These are phyloP conservation scores for Panulirus ornatus DNA, from an alignment of 1,140 invertebrate genomes.

Conservation along the genomic window DNA sequence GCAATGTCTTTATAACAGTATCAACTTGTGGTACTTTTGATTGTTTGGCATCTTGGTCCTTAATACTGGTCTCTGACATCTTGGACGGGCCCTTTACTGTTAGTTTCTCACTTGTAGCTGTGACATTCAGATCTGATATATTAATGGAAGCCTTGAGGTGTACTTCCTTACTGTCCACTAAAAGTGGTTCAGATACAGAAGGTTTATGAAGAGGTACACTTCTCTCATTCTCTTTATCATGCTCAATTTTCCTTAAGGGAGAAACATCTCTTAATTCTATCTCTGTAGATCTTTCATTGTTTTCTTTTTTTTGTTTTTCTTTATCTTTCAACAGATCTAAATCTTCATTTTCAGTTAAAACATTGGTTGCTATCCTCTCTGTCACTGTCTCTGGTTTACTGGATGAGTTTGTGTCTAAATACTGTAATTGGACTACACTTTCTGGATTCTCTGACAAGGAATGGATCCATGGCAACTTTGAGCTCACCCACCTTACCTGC, in stretches of 20 bases:
- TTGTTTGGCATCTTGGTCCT: neutral
- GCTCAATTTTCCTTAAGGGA: neutral
- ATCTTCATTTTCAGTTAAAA: neutral
- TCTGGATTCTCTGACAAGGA: neutral
- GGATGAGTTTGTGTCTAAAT: neutral
- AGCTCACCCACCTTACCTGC: conserved; percentile 55
- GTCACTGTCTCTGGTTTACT: neutral
- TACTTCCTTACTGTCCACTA: neutral
- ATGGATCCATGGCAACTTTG: conserved; percentile 41
- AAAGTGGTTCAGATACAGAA: neutral
- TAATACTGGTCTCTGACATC: neutral
- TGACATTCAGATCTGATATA: neutral
- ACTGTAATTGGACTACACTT: neutral
- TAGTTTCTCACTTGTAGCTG: neutral
- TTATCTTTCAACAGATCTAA: neutral
- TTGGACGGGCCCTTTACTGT: neutral
- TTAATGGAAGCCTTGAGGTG: neutral
- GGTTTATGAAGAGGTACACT: neutral
- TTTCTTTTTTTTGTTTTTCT: neutral
- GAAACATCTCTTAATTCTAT: neutral
- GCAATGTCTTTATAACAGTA: neutral
- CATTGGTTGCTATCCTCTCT: neutral
- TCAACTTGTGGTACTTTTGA: neutral
- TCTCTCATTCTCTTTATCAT: neutral
- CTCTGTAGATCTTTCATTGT: too few relatives aligned